These are phyloP conservation scores for Tetramorium parvispinum DNA, from an alignment of 1,140 invertebrate genomes.

Conservation along the genomic window DNA sequence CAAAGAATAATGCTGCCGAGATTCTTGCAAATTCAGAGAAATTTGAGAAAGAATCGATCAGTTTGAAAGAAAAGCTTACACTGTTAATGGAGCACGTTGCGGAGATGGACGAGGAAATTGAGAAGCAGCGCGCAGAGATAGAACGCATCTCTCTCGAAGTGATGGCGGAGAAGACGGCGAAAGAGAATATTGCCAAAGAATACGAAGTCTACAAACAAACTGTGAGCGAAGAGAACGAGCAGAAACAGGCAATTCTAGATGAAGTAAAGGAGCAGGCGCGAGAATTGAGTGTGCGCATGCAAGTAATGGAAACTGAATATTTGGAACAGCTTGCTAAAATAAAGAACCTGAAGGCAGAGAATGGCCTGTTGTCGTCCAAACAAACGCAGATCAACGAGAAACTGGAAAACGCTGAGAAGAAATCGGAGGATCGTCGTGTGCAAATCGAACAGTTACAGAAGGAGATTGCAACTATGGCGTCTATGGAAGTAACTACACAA, in stretches of 20 bases:
- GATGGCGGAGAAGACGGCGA: slow-evolving; percentile 79
- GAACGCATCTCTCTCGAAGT: slow-evolving; percentile 73
- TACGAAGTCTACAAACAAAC: slow-evolving; percentile 81
- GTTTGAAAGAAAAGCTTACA: slow-evolving; percentile 64
- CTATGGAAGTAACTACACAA: slow-evolving; percentile 58
- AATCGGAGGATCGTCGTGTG: slow-evolving; percentile 78
- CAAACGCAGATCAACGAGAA: slow-evolving; percentile 81
- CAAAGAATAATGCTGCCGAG: slow-evolving; percentile 59
- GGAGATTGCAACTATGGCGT: slow-evolving; percentile 63
- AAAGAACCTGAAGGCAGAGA: slow-evolving; percentile 79
- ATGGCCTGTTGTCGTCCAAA: slow-evolving; percentile 79
- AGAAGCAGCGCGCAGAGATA: slow-evolving; percentile 24
- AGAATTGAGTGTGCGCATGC: slow-evolving; percentile 82
- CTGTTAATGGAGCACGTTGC: slow-evolving; percentile 62
- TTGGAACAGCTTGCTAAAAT: slow-evolving; percentile 80
- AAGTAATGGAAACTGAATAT: slow-evolving; percentile 84
- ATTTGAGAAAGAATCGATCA: slow-evolving; percentile 64
- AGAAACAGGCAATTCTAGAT: slow-evolving; percentile 66
- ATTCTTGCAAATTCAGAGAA: slow-evolving; percentile 55
- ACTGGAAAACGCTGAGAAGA: slow-evolving; percentile 81
- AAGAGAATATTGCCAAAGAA: slow-evolving; percentile 81
- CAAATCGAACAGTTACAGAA: slow-evolving; percentile 76
- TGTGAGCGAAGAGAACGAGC: slow-evolving; percentile 77
- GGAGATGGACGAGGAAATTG: slow-evolving; percentile 71
- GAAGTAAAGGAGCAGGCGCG: slow-evolving; percentile 80